Evolutionary conservation across 2,113 vertebrate genomes (phyloP).

Genomic region (Jaculus jaculus): DNA sequence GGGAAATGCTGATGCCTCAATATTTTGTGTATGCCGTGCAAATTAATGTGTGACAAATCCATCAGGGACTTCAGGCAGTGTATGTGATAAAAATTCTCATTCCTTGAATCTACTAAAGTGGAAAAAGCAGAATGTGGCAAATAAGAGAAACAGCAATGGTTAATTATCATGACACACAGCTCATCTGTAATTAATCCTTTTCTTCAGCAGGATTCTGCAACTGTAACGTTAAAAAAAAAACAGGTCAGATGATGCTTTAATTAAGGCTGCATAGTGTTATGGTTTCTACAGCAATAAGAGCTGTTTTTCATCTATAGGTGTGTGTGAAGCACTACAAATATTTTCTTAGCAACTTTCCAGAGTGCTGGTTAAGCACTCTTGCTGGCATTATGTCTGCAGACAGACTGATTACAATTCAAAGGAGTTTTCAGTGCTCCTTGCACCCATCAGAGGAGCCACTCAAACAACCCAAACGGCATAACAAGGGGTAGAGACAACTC

Average conservation of each 20-base stretch:
- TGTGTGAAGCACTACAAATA: slow-evolving; percentile 83
- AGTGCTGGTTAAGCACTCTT: slow-evolving; percentile 82
- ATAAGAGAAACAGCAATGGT: slow-evolving; percentile 80
- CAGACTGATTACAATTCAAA: slow-evolving; percentile 82
- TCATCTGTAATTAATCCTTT: slow-evolving; percentile 82
- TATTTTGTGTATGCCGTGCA: slow-evolving; percentile 83
- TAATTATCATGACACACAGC: slow-evolving; percentile 84
- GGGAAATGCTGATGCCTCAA: slow-evolving; percentile 78
- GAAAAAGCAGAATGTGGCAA: slow-evolving; percentile 82
- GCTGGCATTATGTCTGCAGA: slow-evolving; percentile 79
- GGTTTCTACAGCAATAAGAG: slow-evolving; percentile 82
- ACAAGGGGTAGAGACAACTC: slow-evolving; percentile 73
- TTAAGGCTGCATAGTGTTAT: slow-evolving; percentile 79
- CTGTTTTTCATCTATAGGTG: slow-evolving; percentile 82
- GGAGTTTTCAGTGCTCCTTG: slow-evolving; percentile 70
- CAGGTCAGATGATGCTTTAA: slow-evolving; percentile 83
- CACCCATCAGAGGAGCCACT: slow-evolving; percentile 71
- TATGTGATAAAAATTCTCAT: slow-evolving; percentile 84
- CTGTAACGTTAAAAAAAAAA: slow-evolving; percentile 77
- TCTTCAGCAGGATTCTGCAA: slow-evolving; percentile 81
- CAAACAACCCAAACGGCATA: slow-evolving; percentile 71
- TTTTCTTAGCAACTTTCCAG: slow-evolving; percentile 84
- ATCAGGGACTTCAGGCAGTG: slow-evolving; percentile 77
- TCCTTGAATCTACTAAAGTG: slow-evolving; percentile 79
- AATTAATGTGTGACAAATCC: slow-evolving; percentile 84